phyloP scores from a whole-genome alignment of 2,888 invertebrate genomes.

The Rhodophaea formosa region DNA sequence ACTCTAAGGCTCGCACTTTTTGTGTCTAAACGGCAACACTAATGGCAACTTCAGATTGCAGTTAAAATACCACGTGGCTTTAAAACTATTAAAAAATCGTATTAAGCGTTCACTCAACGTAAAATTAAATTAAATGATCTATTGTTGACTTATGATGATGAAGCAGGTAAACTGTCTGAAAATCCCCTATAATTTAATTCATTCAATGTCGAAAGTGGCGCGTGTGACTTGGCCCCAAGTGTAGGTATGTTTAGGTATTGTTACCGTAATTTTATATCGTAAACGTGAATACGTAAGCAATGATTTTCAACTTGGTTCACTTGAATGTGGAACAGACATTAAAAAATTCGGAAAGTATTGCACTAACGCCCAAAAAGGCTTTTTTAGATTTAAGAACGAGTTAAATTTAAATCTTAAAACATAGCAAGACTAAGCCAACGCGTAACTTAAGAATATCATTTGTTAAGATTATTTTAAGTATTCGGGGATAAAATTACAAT shows the following conservation, averaged over 20 bases:
- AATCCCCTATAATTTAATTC: not conserved
- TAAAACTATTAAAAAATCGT: too few species aligned
- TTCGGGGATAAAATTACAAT: too few species aligned
- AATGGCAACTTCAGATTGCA: too few species aligned
- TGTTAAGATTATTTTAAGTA: too few species aligned
- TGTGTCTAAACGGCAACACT: too few species aligned
- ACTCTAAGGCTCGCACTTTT: too few species aligned
- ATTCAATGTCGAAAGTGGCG: slow-evolving; percentile 1
- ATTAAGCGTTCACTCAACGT: not conserved
- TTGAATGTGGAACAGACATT: not conserved
- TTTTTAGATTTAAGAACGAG: not conserved
- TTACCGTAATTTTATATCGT: not conserved
- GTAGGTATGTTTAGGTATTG: not conserved
- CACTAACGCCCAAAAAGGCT: not conserved
- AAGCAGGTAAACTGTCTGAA: not conserved
- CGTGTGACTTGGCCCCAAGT: not conserved
- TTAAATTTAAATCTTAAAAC: too few species aligned
- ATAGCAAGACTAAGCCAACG: too few species aligned
- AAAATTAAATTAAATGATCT: not conserved
- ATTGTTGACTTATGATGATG: not conserved
- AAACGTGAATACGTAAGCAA: not conserved
- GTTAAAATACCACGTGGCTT: too few species aligned
- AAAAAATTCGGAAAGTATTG: not conserved
- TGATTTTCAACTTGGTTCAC: not conserved
- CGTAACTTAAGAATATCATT: too few species aligned